Percentiles rank a stretch among this genome's conserved stretches.
These are phyloP conservation scores for Zaprionus obscuricornis DNA, from an alignment of 2,888 invertebrate species.

Conservation along the genomic window DNA sequence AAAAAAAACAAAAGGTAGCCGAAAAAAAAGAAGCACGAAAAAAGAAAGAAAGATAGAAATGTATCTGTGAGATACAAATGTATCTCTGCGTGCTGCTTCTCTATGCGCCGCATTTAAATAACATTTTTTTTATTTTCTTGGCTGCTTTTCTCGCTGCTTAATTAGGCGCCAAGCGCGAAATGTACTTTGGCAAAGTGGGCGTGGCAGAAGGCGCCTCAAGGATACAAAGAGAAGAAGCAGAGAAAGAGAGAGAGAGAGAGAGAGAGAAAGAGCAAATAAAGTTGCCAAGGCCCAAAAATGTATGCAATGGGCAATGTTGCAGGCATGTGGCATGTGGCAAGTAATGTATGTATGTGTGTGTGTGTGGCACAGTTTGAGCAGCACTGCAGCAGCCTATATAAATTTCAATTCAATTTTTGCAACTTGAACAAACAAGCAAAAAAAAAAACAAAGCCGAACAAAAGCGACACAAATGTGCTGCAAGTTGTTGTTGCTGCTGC, in stretches of 20 bases:
- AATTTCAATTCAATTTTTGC: conserved; percentile 66
- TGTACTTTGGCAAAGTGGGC: too few relatives aligned
- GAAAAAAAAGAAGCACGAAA: conserved; percentile 2
- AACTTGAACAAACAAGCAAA: conserved; percentile 52
- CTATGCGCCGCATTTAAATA: conserved; percentile 10
- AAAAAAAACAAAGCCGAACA: not conserved
- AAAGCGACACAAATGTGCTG: not conserved
- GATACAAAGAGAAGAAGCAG: conserved; percentile 11
- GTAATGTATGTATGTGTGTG: conserved; percentile 16
- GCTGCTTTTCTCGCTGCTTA: conserved; percentile 40
- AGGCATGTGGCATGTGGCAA: conserved; percentile 5
- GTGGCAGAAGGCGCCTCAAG: not conserved
- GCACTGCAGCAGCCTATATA: conserved; percentile 10
- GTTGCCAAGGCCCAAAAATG: conserved; percentile 46
- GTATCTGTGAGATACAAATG: conserved; percentile 24
- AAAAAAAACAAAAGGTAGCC: conserved; percentile 18
- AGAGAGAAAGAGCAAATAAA: not conserved
- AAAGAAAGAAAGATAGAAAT: conserved; percentile 35
- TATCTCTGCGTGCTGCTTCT: not conserved
- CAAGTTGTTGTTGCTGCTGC: too few relatives aligned
- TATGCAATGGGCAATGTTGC: conserved; percentile 51
- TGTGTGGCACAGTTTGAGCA: conserved; percentile 42
- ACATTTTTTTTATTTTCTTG: not conserved
- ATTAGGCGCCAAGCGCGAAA: conserved; percentile 65
- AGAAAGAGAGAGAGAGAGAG: not conserved